phyloP scores from a whole-genome alignment of 1,140 invertebrate genomes.

The Lycorma delicatula region DNA sequence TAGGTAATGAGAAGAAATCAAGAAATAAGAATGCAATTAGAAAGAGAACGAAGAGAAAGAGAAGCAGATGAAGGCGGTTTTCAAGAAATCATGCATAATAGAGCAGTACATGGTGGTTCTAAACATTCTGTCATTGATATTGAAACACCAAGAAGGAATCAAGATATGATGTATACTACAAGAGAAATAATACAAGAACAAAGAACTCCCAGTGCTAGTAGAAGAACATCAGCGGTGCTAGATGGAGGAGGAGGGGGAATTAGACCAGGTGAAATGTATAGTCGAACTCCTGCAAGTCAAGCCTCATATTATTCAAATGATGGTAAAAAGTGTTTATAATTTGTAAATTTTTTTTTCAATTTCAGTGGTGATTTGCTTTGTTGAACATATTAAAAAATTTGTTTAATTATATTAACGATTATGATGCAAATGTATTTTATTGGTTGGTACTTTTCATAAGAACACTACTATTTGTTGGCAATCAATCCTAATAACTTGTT shows the following conservation, averaged over 20 bases:
- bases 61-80: conserved; percentile 17
- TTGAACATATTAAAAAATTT: no score
- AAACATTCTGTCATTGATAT: conserved; percentile 9
- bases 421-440: no score
- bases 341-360: background rate
- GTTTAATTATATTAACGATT: no score
- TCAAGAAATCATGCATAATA: conserved; percentile 2
- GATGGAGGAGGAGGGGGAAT: background rate
- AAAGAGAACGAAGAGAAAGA: conserved; percentile 9
- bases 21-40: conserved; percentile 13
- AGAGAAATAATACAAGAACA: background rate
- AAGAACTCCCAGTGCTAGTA: conserved; percentile 3
- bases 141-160: conserved; percentile 8
- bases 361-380: no score
- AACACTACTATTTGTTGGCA: no score
- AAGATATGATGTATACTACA: background rate
- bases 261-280: conserved; percentile 8
- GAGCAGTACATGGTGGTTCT: background rate
- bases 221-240: background rate
- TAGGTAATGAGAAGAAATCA: conserved; percentile 17
- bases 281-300: conserved; percentile 9
- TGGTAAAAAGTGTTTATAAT: no score
- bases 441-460: no score
- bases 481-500: no score
- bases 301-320: background rate